Evolutionary conservation across 2,113 vertebrate species (phyloP).

Genomic region (Zingel zingel): DNA sequence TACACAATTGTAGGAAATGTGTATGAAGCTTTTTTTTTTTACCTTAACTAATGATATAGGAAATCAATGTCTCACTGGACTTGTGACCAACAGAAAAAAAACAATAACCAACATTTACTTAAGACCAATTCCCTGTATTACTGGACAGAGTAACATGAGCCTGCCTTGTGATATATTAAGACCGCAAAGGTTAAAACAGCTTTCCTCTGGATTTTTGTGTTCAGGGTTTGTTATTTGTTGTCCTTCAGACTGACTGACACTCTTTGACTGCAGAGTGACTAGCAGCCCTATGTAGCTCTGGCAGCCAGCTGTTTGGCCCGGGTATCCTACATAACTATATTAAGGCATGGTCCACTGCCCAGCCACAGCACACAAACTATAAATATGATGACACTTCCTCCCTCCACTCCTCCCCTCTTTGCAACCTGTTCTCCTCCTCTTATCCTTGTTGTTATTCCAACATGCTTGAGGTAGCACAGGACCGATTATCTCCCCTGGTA

Average conservation of each 20-base stretch:
- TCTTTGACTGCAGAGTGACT: conserved; percentile 29
- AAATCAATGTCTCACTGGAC: conserved; percentile 42
- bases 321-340: conserved; percentile 83
- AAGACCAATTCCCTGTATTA: neutral
- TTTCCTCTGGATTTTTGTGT: conserved; percentile 9
- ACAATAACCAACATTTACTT: conserved; percentile 11
- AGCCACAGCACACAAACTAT: conserved; percentile 68
- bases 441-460: conserved; percentile 52
- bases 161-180: neutral
- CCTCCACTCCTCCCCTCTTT: conserved; percentile 30
- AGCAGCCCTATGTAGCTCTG: conserved; percentile 20
- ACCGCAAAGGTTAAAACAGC: neutral
- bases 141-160: neutral
- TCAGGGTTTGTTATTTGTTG: conserved; percentile 30
- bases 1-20: conserved; percentile 52
- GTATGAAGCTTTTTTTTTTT: neutral
- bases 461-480: conserved; percentile 39
- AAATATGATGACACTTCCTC: conserved; percentile 69
- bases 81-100: conserved; percentile 16
- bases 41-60: conserved; percentile 12
- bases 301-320: conserved; percentile 72
- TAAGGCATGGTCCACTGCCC: conserved; percentile 73
- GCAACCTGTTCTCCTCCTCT: conserved; percentile 15
- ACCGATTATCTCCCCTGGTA: conserved; percentile 16
- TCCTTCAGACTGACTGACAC: conserved; percentile 44